These are phyloP conservation scores for Diploscapter pachys DNA, from an alignment of 1,140 invertebrate genomes.

Conservation along the genomic window DNA sequence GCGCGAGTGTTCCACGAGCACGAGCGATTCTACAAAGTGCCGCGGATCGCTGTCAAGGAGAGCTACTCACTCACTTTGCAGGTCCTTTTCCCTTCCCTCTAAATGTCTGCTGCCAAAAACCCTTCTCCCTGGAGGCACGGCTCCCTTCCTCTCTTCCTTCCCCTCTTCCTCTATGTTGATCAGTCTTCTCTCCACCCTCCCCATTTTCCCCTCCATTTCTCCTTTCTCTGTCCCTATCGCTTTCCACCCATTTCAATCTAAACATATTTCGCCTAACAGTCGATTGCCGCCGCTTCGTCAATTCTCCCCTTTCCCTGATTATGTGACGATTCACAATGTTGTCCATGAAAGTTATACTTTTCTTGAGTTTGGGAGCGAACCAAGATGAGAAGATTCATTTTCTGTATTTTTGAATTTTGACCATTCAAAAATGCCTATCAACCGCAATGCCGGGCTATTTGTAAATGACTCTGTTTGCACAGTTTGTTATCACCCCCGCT, in stretches of 20 bases:
- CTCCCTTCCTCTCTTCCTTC: background rate
- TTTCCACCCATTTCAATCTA: background rate
- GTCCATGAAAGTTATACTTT: no score
- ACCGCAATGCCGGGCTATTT: no score
- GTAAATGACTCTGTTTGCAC: no score
- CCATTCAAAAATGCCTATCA: no score
- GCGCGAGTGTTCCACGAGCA: constrained; percentile 79
- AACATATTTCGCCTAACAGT: no score
- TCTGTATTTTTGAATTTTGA: no score
- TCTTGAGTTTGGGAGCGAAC: no score
- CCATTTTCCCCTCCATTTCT: background rate
- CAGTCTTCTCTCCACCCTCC: background rate
- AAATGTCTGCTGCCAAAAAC: background rate
- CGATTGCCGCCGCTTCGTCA: no score
- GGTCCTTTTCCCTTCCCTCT: constrained; percentile 1
- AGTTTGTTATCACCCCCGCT: no score
- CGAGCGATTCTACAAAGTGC: constrained; percentile 67
- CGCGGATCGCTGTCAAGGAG: constrained; percentile 67
- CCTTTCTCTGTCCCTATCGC: background rate
- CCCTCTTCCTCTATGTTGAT: background rate
- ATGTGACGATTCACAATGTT: no score
- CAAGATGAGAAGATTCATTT: no score
- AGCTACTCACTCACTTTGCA: constrained; percentile 29
- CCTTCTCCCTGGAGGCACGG: background rate
- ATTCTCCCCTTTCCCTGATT: no score